Conservation (phyloP, 2,797 vertebrate genomes). For the Picus viridis region DNA sequence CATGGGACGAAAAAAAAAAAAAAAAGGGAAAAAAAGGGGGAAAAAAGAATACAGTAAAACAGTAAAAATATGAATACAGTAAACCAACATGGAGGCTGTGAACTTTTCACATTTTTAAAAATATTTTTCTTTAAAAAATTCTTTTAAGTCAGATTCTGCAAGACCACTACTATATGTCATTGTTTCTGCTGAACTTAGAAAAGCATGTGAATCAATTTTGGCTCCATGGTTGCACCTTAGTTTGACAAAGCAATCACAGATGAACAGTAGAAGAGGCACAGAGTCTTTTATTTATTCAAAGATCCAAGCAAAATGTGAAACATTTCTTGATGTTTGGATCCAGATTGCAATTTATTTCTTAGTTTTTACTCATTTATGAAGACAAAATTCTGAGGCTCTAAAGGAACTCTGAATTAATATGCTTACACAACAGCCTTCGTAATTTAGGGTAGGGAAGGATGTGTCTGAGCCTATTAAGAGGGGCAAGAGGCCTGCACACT, state of each 20-base stretch:
- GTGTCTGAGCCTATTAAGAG: not conserved
- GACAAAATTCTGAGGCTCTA: not conserved
- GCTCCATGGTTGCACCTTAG: not conserved
- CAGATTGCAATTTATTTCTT: not conserved
- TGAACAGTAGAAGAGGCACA: not conserved
- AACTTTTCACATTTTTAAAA: not conserved
- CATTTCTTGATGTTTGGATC: not conserved
- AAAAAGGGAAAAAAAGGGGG: too few species aligned
- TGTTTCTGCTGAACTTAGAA: slow-evolving; percentile 25
- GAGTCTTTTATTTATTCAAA: not conserved
- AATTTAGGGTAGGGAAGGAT: not conserved
- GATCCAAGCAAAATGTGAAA: not conserved
- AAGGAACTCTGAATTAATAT: not conserved
- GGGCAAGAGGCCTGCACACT: not conserved
- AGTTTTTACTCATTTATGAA: not conserved
- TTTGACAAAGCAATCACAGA: slow-evolving; percentile 24
- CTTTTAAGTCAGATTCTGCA: not conserved
- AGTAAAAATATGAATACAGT: not conserved
- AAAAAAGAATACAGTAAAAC: not conserved
- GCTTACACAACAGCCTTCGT: not conserved
- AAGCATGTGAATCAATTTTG: not conserved
- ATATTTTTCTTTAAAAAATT: too few species aligned
- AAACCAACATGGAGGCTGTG: not conserved
- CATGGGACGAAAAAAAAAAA: not conserved
- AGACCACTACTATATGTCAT: not conserved